Conservation (phyloP, 2,113 vertebrate genomes). For the Artemisiospiza belli region DNA sequence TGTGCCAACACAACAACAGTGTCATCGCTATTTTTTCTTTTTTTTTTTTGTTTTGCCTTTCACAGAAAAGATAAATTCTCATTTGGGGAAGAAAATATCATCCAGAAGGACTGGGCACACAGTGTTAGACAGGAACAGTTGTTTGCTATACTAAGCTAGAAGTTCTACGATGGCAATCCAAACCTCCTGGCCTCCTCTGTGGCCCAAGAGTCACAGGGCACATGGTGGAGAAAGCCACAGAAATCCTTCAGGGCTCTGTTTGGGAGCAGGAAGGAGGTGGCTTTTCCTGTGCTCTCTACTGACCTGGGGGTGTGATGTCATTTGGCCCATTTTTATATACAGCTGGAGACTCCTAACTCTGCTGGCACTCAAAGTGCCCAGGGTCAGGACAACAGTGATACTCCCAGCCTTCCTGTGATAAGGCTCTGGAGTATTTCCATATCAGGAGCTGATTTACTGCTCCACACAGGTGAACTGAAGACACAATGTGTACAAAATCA, state of each 20-base stretch:
- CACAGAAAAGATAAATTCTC: neutral
- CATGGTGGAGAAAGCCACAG: neutral
- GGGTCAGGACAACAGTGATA: neutral
- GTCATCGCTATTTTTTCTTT: neutral
- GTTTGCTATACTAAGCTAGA: neutral
- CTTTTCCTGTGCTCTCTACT: neutral
- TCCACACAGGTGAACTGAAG: neutral
- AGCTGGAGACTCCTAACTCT: neutral
- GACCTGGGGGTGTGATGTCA: neutral
- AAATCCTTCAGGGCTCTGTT: neutral
- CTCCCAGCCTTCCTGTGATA: neutral
- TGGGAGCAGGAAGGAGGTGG: neutral
- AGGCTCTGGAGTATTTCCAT: neutral
- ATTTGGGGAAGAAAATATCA: neutral
- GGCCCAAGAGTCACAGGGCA: neutral
- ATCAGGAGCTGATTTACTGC: neutral
- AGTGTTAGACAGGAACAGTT: neutral
- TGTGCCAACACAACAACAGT: neutral
- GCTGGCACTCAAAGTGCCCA: neutral
- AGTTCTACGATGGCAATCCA: neutral
- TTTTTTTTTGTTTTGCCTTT: neutral
- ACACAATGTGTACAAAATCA: fast-evolving
- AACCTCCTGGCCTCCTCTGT: neutral
- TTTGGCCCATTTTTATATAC: neutral
- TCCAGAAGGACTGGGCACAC: neutral